Percentiles rank a stretch among this genome's conserved stretches.
Evolutionary conservation across 2,888 invertebrate species (phyloP).

Genomic region (Callinectes sapidus): DNA sequence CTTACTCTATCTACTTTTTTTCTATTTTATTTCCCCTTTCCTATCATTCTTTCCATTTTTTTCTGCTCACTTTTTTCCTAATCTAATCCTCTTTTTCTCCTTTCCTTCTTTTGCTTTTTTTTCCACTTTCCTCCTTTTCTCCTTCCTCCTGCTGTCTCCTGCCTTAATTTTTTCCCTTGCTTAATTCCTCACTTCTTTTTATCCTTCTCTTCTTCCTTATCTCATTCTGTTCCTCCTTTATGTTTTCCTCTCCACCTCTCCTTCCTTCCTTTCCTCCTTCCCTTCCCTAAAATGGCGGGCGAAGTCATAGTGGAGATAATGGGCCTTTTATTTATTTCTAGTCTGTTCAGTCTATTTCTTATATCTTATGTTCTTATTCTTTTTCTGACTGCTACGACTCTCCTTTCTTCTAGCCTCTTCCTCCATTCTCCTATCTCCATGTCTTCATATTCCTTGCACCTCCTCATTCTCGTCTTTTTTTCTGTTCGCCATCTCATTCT

Average conservation of each 20-base stretch:
- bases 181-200: background rate
- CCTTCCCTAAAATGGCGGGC: background rate
- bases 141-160: background rate
- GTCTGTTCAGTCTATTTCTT: background rate
- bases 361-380: background rate
- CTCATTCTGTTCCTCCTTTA: background rate
- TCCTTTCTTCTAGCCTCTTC: background rate
- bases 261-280: background rate
- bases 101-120: background rate
- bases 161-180: background rate
- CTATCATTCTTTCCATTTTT: background rate
- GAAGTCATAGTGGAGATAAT: background rate
- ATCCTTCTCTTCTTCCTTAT: background rate
- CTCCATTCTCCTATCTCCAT: background rate
- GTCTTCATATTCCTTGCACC: background rate
- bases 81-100: background rate
- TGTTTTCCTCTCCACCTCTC: background rate
- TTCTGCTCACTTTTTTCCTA: background rate
- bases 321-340: background rate
- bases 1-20: background rate
- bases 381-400: background rate
- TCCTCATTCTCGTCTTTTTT: conserved; percentile 9
- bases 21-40: too few species aligned
- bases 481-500: background rate
- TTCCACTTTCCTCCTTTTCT: background rate